A percentile compares a stretch with the other conserved stretches of the same genome.
These are phyloP conservation scores for Pocillopora verrucosa DNA, from an alignment of 64 coral and sea anemone species.

Conservation along the genomic window DNA sequence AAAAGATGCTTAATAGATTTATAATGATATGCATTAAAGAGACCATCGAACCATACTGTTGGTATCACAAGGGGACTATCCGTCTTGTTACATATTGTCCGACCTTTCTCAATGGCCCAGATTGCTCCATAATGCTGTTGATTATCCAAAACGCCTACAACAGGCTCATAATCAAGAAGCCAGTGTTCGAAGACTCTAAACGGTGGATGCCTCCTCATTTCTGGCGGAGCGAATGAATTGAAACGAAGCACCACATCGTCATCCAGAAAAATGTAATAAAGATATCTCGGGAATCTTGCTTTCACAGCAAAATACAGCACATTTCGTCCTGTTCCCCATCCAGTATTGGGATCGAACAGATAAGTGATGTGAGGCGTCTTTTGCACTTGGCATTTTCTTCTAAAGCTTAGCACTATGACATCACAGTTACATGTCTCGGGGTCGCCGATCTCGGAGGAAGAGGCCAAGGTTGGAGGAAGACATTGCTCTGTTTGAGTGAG, in stretches of 20 bases:
- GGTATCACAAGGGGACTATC: conserved; percentile 5
- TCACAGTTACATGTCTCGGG: conserved; percentile 47
- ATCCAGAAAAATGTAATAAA: conserved; percentile 52
- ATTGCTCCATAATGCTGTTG: background rate
- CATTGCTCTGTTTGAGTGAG: conserved; percentile 38
- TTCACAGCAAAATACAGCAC: background rate
- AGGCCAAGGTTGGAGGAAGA: background rate
- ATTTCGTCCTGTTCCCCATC: conserved; percentile 55
- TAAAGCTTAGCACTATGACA: conserved; percentile 51
- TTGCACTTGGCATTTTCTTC: background rate
- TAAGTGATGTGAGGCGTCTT: conserved; percentile 25
- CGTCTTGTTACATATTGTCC: conserved; percentile 10
- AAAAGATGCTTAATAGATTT: conserved; percentile 22
- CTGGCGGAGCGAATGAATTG: background rate
- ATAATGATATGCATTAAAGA: conserved; percentile 40
- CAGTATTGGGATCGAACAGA: conserved; percentile 20
- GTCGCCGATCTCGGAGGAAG: conserved; percentile 13
- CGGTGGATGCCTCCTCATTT: conserved; percentile 1
- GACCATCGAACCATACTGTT: conserved; percentile 40
- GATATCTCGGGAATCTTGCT: conserved; percentile 15
- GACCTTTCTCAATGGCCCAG: background rate
- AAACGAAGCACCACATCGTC: conserved; percentile 25
- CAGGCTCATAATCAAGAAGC: conserved; percentile 49
- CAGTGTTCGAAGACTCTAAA: conserved; percentile 42
- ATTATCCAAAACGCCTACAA: conserved; percentile 27